These are phyloP conservation scores for Ectobius pallidus DNA, from an alignment of 2,888 invertebrate species.

Conservation along the genomic window DNA sequence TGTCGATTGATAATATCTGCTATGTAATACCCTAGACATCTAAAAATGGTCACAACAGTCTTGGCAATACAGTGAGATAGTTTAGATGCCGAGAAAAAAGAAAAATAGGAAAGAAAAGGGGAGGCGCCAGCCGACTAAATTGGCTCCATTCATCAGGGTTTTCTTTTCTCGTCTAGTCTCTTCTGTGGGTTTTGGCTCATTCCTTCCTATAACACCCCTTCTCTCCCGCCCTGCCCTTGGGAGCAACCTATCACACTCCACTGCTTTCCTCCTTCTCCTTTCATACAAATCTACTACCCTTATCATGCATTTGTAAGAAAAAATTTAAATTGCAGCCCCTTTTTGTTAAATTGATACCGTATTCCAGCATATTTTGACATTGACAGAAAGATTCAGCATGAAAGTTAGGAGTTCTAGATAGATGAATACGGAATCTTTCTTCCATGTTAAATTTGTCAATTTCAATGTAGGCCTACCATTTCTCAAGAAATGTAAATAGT, in stretches of 20 bases:
- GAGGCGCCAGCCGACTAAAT: conserved; percentile 51
- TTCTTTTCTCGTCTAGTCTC: conserved; percentile 49
- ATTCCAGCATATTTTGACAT: too few relatives aligned
- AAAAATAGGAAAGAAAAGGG: conserved; percentile 7
- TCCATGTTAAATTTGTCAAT: too few relatives aligned
- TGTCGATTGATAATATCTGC: too few relatives aligned
- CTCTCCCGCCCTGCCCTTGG: not conserved
- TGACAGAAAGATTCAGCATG: too few relatives aligned
- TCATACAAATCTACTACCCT: not conserved
- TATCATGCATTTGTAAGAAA: not conserved
- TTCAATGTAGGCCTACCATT: too few relatives aligned
- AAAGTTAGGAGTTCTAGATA: too few relatives aligned
- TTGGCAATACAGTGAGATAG: not conserved
- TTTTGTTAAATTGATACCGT: too few relatives aligned
- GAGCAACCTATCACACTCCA: not conserved
- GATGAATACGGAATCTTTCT: too few relatives aligned
- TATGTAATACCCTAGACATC: too few relatives aligned
- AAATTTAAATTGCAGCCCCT: too few relatives aligned
- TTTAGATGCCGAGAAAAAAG: not conserved
- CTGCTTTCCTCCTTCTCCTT: not conserved
- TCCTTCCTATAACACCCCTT: not conserved
- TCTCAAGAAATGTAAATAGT: too few relatives aligned
- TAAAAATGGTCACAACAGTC: too few relatives aligned
- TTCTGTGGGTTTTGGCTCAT: conserved; percentile 30
- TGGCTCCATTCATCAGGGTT: conserved; percentile 52